Evolutionary conservation across 1,140 invertebrate genomes (phyloP).

Genomic region (Drosophila repleta): DNA sequence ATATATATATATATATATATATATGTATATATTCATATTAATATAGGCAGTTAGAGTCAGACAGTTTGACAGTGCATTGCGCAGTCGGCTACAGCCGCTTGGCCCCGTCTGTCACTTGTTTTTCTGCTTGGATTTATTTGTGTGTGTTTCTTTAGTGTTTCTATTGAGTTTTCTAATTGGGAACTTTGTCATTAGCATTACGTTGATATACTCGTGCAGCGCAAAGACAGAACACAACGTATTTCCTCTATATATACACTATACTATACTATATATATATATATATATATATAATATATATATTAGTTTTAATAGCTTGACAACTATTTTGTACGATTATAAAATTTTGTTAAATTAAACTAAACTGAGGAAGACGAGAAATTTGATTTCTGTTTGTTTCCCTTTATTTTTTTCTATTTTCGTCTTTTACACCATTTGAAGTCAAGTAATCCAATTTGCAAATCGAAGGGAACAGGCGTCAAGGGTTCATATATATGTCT

Average conservation of each 20-base stretch:
- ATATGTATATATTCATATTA: too few species aligned
- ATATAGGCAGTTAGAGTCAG: too few species aligned
- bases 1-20: too few species aligned
- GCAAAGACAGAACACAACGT: background rate
- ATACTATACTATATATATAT: background rate
- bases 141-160: background rate
- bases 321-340: slow-evolving; percentile 2
- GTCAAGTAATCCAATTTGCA: too few species aligned
- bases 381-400: too few species aligned
- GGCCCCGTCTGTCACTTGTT: background rate
- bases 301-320: background rate
- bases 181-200: background rate
- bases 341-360: slow-evolving; percentile 1
- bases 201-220: background rate
- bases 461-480: too few species aligned
- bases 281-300: slow-evolving; percentile 3
- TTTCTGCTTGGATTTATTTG: background rate
- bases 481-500: too few species aligned
- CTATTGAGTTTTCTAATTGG: background rate
- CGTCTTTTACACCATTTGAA: too few species aligned
- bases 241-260: background rate
- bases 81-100: too few species aligned
- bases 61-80: too few species aligned
- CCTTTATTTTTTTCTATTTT: too few species aligned
- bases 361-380: too few species aligned